Evolutionary conservation across 2,113 vertebrate genomes (phyloP).

Genomic region (Mus musculus): DNA sequence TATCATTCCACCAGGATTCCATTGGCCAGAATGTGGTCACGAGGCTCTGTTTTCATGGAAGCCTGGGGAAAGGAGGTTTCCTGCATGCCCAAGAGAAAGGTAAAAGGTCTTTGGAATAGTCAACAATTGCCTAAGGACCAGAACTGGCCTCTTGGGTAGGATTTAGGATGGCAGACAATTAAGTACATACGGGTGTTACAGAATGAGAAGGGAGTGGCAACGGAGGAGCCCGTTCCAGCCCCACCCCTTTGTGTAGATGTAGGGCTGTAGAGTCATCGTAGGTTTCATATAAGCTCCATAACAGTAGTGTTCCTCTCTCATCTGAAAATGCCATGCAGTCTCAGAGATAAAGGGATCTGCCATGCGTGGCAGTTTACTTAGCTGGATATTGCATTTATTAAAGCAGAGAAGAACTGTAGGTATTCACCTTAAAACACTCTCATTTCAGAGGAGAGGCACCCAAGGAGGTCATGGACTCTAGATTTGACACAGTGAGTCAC

Average conservation of each 20-base stretch:
- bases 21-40: background rate
- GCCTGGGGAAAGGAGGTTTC: background rate
- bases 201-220: background rate
- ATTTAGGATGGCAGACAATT: background rate
- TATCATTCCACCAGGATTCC: background rate
- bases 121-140: background rate
- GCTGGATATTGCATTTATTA: conserved; percentile 18
- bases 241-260: background rate
- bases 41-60: background rate
- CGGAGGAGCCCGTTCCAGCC: background rate
- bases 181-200: background rate
- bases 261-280: background rate
- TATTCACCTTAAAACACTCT: background rate
- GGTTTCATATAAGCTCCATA: conserved; percentile 11
- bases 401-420: background rate
- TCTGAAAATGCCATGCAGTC: conserved; percentile 18
- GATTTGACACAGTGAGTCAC: background rate
- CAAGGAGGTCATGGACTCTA: background rate
- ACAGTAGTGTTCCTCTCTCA: background rate
- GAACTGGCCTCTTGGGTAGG: background rate
- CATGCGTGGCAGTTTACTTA: conserved; percentile 12
- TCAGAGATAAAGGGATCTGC: background rate
- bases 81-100: background rate
- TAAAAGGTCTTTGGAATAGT: background rate
- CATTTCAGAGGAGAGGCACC: background rate